Evolutionary conservation across 2,888 invertebrate genomes (phyloP), one percentile per base, ranked within the genome.

Genomic region (Troides aeacus): DNA sequence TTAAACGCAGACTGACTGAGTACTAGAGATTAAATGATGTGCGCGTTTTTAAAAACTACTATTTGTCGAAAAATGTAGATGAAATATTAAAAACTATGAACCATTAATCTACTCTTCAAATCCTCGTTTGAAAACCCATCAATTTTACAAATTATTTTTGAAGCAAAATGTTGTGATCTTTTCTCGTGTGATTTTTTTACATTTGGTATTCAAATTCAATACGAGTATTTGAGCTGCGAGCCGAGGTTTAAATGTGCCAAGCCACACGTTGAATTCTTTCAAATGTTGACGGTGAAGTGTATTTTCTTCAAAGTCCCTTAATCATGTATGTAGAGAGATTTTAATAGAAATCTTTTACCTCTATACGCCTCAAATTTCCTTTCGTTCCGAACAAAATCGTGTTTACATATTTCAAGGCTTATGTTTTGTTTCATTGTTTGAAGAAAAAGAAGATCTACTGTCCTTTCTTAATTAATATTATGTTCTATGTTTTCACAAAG

Each of bases 131-230:
- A n/a, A 53, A 18, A 53, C 7, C 3, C 2, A n/a, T n/a, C 10
- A 18, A n/a, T 53, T 18, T 53, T 53, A n/a, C 5, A n/a, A 18
- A 53, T 53, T 4, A 53, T 53, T 7, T 53, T 53, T n/a, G 18
- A 18, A n/a, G 53, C 3, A n/a, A 53, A n/a, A n/a, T 2, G n/a
- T 46, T 46, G 36, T 12, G 23, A 62, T 62, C 62, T 63, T 63
- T 30, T 62, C 46, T 63, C 30, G 30, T 12, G 68, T 57, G 15
- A 46, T 53, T 53, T 53, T 53, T 68, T 17, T 36, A 15, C 36
- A 63, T 59, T 68, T 68, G 36, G n/a, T 63, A 68, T 63, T 63
- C 59, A 63, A 63, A 63, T 62, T 62, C 46, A 58, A 42, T 62
- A 23, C 62, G 57, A 58, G 57, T 50, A 58, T 58, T 62, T 68